These are phyloP conservation scores for Battus philenor DNA, from an alignment of 1,140 invertebrate genomes.

Conservation along the genomic window DNA sequence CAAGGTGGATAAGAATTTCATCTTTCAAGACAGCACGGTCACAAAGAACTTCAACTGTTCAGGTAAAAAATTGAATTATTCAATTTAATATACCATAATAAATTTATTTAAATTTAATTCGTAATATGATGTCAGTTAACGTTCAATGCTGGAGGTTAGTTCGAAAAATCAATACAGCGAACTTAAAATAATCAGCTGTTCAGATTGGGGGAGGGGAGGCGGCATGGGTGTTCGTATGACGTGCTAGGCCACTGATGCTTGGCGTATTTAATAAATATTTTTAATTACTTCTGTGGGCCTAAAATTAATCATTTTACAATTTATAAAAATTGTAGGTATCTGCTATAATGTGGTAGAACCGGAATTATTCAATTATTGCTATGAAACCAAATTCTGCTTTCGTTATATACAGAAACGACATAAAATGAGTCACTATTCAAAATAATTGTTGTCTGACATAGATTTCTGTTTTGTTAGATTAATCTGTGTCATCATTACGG, in stretches of 20 bases:
- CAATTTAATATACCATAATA: slow-evolving; percentile 7
- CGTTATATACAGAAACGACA: slow-evolving; percentile 24
- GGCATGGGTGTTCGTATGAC: slow-evolving; percentile 62
- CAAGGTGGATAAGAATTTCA: slow-evolving; percentile 73
- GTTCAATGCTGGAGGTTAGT: slow-evolving; percentile 48
- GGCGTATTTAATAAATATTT: neutral
- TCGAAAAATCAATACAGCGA: slow-evolving; percentile 75
- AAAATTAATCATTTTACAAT: no score
- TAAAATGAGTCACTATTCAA: slow-evolving; percentile 39
- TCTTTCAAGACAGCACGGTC: slow-evolving; percentile 59
- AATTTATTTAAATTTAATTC: slow-evolving; percentile 14
- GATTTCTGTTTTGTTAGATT: slow-evolving; percentile 33
- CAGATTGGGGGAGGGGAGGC: slow-evolving; percentile 53
- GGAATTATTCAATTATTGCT: no score
- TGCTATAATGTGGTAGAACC: no score
- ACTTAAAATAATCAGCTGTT: slow-evolving; percentile 75
- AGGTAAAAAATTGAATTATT: slow-evolving; percentile 51
- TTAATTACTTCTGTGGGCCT: no score
- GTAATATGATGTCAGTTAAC: slow-evolving; percentile 13
- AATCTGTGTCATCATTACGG: slow-evolving; percentile 32
- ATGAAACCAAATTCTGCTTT: no score
- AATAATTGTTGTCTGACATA: slow-evolving; percentile 25
- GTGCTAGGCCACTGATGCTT: slow-evolving; percentile 17
- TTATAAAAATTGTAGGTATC: no score
- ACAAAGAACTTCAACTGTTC: slow-evolving; percentile 75